These are phyloP conservation scores for Xiphias gladius DNA, from an alignment of 2,113 vertebrate species.

Conservation along the genomic window DNA sequence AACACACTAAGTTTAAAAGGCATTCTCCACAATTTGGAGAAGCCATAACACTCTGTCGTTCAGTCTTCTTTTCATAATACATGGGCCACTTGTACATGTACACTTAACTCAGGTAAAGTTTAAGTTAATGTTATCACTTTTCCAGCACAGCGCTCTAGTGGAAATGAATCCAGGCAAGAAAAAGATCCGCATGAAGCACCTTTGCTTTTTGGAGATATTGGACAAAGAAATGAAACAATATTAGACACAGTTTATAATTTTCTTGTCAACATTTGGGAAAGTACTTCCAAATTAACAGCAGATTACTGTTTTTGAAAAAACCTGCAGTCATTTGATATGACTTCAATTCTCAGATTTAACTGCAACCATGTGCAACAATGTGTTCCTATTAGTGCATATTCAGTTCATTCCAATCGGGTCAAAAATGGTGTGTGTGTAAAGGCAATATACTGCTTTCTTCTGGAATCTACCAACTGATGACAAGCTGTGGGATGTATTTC, in stretches of 20 bases:
- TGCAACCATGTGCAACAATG: background rate
- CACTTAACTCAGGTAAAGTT: too few relatives aligned
- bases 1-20: too few relatives aligned
- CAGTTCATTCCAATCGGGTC: background rate
- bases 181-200: conserved; percentile 13
- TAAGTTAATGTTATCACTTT: too few relatives aligned
- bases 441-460: background rate
- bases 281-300: conserved; percentile 2
- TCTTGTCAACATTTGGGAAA: background rate
- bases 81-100: background rate
- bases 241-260: background rate
- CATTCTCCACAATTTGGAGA: background rate
- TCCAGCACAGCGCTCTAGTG: background rate
- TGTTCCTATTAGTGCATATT: background rate
- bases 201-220: conserved; percentile 7
- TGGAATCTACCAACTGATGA: background rate
- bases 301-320: background rate
- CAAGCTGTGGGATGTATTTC: background rate
- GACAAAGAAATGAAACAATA: conserved; percentile 12
- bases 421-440: background rate
- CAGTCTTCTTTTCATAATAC: background rate
- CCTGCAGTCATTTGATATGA: background rate
- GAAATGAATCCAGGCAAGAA: conserved; percentile 8
- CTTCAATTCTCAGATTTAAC: conserved; percentile 9
- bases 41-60: background rate